These are phyloP conservation scores for Anhinga rufa DNA, from an alignment of 2,113 vertebrate species.

Conservation along the genomic window DNA sequence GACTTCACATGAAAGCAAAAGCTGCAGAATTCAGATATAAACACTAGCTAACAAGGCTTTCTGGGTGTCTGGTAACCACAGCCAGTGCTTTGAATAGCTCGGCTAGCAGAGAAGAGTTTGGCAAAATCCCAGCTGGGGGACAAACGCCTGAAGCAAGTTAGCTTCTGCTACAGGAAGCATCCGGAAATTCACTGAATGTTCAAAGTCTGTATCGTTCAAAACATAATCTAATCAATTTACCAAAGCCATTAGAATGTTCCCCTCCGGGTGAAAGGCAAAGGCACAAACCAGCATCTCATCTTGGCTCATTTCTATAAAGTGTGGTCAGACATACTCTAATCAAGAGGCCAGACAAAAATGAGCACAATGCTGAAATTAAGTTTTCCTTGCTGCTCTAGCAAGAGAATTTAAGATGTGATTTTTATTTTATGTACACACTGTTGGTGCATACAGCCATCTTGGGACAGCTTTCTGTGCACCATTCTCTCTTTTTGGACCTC, in stretches of 20 bases:
- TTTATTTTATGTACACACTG: not conserved
- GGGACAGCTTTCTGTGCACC: not conserved
- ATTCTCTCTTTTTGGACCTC: not conserved
- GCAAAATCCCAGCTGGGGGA: not conserved
- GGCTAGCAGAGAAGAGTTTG: not conserved
- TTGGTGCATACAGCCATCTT: not conserved
- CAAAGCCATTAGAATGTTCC: not conserved
- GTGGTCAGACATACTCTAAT: not conserved
- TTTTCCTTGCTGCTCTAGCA: not conserved
- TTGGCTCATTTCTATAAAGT: not conserved
- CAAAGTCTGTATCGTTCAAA: not conserved
- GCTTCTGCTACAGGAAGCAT: not conserved
- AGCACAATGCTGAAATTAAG: not conserved
- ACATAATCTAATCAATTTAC: constrained; percentile 45
- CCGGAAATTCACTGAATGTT: not conserved
- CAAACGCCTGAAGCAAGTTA: not conserved
- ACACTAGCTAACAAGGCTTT: not conserved
- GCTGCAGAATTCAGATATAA: not conserved
- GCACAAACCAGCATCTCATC: not conserved
- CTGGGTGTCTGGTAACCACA: not conserved
- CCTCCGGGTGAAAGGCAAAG: not conserved
- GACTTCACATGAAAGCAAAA: not conserved
- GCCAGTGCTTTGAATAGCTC: not conserved
- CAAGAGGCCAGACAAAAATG: not conserved
- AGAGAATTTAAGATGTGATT: not conserved